Base-by-base conservation (phyloP, 2,888 invertebrate genomes). In the Campoplex nolae region DNA sequence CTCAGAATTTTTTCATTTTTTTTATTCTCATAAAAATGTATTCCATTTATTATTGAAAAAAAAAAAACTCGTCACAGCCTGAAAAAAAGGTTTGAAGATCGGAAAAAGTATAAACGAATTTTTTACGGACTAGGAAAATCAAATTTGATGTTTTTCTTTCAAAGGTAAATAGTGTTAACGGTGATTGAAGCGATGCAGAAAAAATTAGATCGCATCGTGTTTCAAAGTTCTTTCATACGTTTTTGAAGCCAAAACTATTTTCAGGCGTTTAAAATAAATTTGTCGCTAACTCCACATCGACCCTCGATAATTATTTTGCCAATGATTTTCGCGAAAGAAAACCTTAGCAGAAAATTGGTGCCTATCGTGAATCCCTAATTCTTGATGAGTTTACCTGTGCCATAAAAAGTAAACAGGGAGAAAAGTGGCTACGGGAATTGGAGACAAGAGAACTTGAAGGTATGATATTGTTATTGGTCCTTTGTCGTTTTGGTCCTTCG, bases 1-100 rank as follows among this genome's bases (percentile, higher is more conserved):
- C 51, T 84, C 18, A 51, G 73, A 67, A 78, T 73, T 28, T 74
- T 35, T 54, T 23, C 16, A 28, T 32, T 28, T 51, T n/a, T 16
- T 2, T 7, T 28, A 7, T 71, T 32, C 51, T 7, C 51, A 48
- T 32, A 62, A 32, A 58, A 58, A 58, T 13, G 13, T 58, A 28
- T 58, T 58, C 13, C 28, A 28, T 58, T 28, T 32, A 58, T 58
- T 58, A 58, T 28, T 28, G 58, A 4, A 13, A 13, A 28, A 28
- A 32, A 32, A 58, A 28, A 32, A 58, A 28, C 4, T 62, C 16
- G 28, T 62, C 4, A 13, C 32, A 32, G 32, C 8, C 13, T 13
- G 6, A 4, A 13, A 32, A 62, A 2, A 7, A 23, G 28, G 13
- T 6, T 3, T 32, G 28, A 3, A 58, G 1, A 28, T 56, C 9